Base-by-base conservation (phyloP, 1,140 invertebrate genomes). In the Arctopsyche grandis region DNA sequence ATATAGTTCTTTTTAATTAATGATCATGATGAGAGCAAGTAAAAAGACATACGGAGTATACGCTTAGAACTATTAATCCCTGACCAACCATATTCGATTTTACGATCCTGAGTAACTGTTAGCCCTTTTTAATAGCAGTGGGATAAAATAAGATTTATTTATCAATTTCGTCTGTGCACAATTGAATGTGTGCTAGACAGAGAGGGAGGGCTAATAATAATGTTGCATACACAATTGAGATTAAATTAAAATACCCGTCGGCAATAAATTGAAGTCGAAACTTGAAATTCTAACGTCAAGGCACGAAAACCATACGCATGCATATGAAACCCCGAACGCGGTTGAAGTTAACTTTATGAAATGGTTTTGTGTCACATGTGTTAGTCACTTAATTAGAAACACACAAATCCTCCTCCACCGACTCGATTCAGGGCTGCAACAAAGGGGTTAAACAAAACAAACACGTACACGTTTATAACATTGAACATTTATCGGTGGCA, bases 321-420 rank as follows among this genome's bases (percentile, higher is more conserved):
- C 38, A 46, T 16, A 52, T 48, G 75, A 26, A 69, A 77, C 38
- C 43, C 43, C 22, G 26, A 56, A 44, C 22, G 58, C 70, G 74
- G 78, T 79, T 77, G 73, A 38, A 38, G 69, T 75, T 80, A 74
- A 79, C 81, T 78, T 52, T 78, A 75, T 78, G 78, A 79, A 82
- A 81, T 66, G 80, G 43, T 43, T 38, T 76, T 24, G 66, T 80
- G 81, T 80, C 81, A 82, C 81, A 82, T 82, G 81, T 80, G 81
- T 73, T 78, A 80, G 78, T 80, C 79, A 80, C 81, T 82, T 82
- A 82, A 82, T 82, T 82, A 82, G 78, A 82, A 82, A 80, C 79
- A 80, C 79, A 82, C 81, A 82, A 82, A 82, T 82, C 79, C 76
- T 70, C 78, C 74, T 79, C 76, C 58, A 16, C 66, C 44, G 22